Conservation (phyloP, 1,140 invertebrate species). For the Bicyclus anynana region DNA sequence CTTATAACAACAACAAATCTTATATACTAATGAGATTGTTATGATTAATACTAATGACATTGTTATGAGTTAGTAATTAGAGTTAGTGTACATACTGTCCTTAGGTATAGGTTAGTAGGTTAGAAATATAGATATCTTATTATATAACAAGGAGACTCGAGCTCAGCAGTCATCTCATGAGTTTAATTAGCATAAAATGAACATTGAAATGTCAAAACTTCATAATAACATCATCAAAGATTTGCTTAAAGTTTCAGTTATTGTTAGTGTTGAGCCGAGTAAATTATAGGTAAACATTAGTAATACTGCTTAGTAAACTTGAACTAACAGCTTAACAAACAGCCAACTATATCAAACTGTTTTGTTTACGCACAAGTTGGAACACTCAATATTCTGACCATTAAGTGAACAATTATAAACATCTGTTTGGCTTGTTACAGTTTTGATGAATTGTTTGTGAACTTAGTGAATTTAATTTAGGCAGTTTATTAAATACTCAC, state of each 20-base stretch:
- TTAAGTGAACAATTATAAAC: conserved; percentile 9
- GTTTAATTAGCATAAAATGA: neutral
- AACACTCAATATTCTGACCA: conserved; percentile 6
- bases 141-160: no score
- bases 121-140: no score
- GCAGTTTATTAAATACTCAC: neutral
- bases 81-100: no score
- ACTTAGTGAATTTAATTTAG: neutral
- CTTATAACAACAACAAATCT: no score
- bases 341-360: conserved; percentile 8
- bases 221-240: neutral
- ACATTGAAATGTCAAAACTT: neutral
- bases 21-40: no score
- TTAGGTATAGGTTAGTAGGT: no score
- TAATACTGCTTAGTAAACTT: conserved; percentile 6
- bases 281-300: conserved; percentile 7
- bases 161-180: no score
- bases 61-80: no score
- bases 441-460: neutral
- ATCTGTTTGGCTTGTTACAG: neutral
- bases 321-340: conserved; percentile 7
- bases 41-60: no score
- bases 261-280: conserved; percentile 4
- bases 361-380: conserved; percentile 6
- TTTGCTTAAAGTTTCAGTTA: neutral